Conservation (phyloP, 2,113 vertebrate genomes). For the Eira barbara region DNA sequence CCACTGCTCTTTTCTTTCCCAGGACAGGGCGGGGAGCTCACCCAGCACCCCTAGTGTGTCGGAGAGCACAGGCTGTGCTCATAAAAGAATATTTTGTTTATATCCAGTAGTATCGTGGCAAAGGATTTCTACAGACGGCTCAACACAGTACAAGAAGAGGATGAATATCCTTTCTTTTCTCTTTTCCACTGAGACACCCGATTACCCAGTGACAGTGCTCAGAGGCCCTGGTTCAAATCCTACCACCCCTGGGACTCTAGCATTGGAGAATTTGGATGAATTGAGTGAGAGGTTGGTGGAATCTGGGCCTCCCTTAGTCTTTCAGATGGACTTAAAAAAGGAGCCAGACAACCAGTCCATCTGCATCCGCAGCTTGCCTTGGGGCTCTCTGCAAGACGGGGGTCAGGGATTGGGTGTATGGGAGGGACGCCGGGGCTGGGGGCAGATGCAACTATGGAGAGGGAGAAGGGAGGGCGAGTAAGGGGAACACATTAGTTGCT, state of each 20-base stretch:
- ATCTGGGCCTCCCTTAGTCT: background rate
- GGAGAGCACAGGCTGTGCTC: background rate
- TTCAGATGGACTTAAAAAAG: background rate
- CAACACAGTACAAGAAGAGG: background rate
- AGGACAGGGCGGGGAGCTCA: too few species aligned
- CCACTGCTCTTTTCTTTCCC: background rate
- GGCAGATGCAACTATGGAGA: background rate
- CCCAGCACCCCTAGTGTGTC: background rate
- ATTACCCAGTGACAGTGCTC: background rate
- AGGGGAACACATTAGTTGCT: rapidly evolving
- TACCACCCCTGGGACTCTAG: background rate
- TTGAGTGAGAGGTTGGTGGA: background rate
- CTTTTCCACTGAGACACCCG: background rate
- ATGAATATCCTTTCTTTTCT: background rate
- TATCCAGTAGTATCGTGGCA: rapidly evolving
- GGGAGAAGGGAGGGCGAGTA: background rate
- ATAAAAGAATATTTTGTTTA: background rate
- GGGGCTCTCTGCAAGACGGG: background rate
- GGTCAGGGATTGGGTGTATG: too few species aligned
- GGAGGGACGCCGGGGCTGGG: background rate
- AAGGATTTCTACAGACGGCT: background rate
- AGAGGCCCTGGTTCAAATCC: background rate
- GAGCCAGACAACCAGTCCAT: background rate
- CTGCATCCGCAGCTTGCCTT: background rate
- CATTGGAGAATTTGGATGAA: background rate